Evolutionary conservation across 2,797 vertebrate genomes (phyloP).

Genomic region (Anisognathus igniventris): DNA sequence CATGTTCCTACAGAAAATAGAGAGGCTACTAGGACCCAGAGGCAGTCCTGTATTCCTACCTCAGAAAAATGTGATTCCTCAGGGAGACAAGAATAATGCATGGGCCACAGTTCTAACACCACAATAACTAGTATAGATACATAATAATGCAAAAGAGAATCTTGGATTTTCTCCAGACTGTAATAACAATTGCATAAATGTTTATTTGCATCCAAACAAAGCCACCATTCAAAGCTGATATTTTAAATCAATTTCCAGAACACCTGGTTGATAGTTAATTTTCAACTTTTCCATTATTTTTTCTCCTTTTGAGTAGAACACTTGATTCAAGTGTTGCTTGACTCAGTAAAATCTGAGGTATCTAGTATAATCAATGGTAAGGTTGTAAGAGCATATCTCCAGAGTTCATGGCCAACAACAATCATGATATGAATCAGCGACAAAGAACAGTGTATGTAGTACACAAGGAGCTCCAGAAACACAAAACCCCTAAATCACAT

Average conservation of each 20-base stretch:
- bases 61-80: neutral
- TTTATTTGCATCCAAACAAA: slow-evolving; percentile 45
- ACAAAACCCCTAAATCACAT: neutral
- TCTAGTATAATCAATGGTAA: neutral
- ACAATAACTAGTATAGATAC: neutral
- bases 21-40: neutral
- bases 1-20: neutral
- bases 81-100: neutral
- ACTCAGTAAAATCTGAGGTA: neutral
- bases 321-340: neutral
- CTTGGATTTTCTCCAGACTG: slow-evolving; percentile 1
- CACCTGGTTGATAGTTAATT: neutral
- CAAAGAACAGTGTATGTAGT: neutral
- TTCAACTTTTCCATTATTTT: neutral
- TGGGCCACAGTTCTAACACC: neutral
- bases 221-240: neutral
- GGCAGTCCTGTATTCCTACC: neutral
- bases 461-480: neutral
- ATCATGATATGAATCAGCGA: neutral
- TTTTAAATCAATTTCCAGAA: neutral
- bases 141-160: neutral
- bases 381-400: neutral
- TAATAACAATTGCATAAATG: slow-evolving; percentile 46
- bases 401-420: neutral
- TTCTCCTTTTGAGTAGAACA: neutral